Percentiles rank a stretch among this genome's conserved stretches.
Evolutionary conservation across 2,113 vertebrate genomes (phyloP).

Genomic region (Oreochromis spilurus): DNA sequence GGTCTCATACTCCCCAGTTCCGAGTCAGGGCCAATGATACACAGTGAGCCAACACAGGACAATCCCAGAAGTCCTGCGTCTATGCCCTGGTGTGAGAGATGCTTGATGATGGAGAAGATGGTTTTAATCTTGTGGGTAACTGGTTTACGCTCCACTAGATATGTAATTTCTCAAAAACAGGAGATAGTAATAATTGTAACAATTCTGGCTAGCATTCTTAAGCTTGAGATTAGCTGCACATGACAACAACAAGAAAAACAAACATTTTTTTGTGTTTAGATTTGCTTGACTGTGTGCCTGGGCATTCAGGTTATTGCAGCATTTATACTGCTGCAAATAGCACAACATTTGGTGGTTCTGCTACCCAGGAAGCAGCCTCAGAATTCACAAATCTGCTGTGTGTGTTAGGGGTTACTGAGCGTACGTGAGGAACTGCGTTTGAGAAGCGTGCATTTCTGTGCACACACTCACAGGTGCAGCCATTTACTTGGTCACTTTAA

Average conservation of each 20-base stretch:
- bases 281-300: background rate
- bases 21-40: background rate
- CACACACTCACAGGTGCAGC: background rate
- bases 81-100: background rate
- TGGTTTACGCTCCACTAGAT: background rate
- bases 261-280: fast-evolving
- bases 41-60: background rate
- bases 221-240: background rate
- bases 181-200: background rate
- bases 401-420: background rate
- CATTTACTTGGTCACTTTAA: background rate
- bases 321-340: background rate
- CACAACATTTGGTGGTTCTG: background rate
- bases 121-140: background rate
- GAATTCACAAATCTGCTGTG: background rate
- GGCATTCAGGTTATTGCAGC: background rate
- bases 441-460: background rate
- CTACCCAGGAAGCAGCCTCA: background rate
- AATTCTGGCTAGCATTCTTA: background rate
- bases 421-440: background rate
- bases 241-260: background rate
- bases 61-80: background rate
- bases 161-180: background rate
- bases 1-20: background rate
- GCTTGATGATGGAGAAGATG: background rate